Evolutionary conservation across 2,113 vertebrate species (phyloP), one percentile per base, ranked within the genome.

Genomic region (Picathartes gymnocephalus): DNA sequence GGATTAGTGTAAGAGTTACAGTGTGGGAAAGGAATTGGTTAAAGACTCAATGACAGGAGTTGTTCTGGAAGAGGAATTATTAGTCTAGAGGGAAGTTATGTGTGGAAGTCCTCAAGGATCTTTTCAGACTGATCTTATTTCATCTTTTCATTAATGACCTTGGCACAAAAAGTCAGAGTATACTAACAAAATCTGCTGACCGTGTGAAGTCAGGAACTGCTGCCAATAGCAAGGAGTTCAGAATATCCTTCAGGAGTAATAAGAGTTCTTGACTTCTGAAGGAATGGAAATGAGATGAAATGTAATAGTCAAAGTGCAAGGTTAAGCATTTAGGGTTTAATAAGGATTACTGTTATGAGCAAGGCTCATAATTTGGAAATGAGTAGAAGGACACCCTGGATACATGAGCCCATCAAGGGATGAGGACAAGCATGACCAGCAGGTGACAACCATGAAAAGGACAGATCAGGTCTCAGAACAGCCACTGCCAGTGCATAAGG

Each of bases 171-270:
- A 95, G 88, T 88, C 88, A 88, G 50, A 81, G 42, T 71, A 81
- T 60, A 88, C 94, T 92, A 94, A 94, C 42, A 90, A 88, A 86
- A 94, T 90, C 79, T 95, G 92, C 94, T 95, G 94, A 95, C 68
- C 15, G 0, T 57, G 85, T 82, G 90, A 95, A 95, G 64, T 77
- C 76, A 47, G 86, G 56, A 74, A 50, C 60, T 92, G 35, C 77
- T 81, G 91, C 88, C 92, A 93, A 60, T 25, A 84, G 40, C 13
- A 7, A 9, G 11, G 72, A 88, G 74, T 80, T 93, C 7, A 10
- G 71, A 88, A 77, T 76, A 90, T 85, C 66, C 88, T 96, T 79
- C 62, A 86, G 58, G 61, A 90, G 58, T 86, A 88, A 90, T 88
- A 81, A 76, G 76, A 95, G 77, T 86, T 90, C 77, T 92, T 88